Evolutionary conservation across 2,888 invertebrate species (phyloP), one percentile per base, ranked within the genome.

Genomic region (Theristus sp.): DNA sequence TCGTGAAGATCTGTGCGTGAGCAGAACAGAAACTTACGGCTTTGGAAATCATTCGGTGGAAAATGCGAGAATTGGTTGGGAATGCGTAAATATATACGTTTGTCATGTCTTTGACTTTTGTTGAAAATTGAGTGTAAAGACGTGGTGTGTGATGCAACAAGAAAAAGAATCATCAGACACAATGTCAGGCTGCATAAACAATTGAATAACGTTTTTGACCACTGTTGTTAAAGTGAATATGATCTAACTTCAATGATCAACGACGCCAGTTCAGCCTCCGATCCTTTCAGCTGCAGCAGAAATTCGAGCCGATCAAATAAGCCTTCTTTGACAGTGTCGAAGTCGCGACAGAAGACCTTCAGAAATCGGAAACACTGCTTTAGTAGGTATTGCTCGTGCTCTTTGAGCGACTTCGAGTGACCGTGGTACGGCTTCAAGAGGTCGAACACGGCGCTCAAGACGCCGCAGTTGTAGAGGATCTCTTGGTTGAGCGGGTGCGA

Each of bases 401-500:
- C 27, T 22, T 56, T 56, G 10, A 3, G 10, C n/a, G 56, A 13
- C 25, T 60, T 60, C 73, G 13, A 6, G 6, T 71, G 13, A n/a
- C n/a, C n/a, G 38, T 38, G 6, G 38, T 13, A 38, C 38, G 38
- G 38, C 17, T 54, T 26, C 3, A 74, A 61, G 55, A 75, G 72
- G 27, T 70, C 72, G 60, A 74, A 73, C 47, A 70, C 67, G 56
- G 71, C 73, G 56, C 69, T 68, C 49, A 75, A 62, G 22, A 74
- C 65, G 73, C 75, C 75, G 57, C 74, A 73, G 63, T 74, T 75
- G 62, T 73, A 72, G 59, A 75, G 70, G 60, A 75, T 74, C 63
- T 72, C 74, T 62, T 75, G 75, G 64, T 75, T 75, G 72, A 75
- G 74, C 2, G 74, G 72, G 62, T 75, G 75, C 0, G 73, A 68